Evolutionary conservation across 2,797 vertebrate genomes (phyloP).

Genomic region (Lithobates sylvaticus): DNA sequence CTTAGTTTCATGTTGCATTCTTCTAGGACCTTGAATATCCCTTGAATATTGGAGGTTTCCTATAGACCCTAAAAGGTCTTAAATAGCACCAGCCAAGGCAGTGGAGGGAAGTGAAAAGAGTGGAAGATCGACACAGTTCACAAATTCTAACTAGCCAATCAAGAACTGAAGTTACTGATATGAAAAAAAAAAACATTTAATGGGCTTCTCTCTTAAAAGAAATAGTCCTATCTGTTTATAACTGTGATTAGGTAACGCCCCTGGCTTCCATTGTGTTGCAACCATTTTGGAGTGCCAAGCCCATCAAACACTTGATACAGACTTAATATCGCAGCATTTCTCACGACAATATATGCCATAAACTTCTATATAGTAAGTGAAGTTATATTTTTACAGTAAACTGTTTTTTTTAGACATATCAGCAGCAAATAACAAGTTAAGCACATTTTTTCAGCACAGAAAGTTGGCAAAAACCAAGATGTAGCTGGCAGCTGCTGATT

Average conservation of each 20-base stretch:
- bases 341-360: constrained; percentile 17
- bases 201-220: too few relatives aligned
- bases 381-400: constrained; percentile 24
- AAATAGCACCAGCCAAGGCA: background rate
- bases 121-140: too few relatives aligned
- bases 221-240: too few relatives aligned
- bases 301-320: background rate
- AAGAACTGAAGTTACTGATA: too few relatives aligned
- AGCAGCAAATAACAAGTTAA: constrained; percentile 59
- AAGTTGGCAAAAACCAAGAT: constrained; percentile 59
- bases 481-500: constrained; percentile 61
- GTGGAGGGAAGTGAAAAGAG: background rate
- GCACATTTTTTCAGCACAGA: constrained; percentile 57
- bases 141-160: too few relatives aligned
- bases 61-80: background rate
- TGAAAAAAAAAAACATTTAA: too few relatives aligned
- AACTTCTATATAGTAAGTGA: constrained; percentile 3
- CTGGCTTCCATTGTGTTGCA: background rate
- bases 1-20: background rate
- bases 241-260: background rate
- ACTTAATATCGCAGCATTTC: background rate
- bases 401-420: constrained; percentile 49
- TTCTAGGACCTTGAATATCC: background rate
- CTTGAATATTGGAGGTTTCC: background rate
- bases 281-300: background rate